phyloP scores from a whole-genome alignment of 2,888 invertebrate species.

The Tuberolachnus salignus region DNA sequence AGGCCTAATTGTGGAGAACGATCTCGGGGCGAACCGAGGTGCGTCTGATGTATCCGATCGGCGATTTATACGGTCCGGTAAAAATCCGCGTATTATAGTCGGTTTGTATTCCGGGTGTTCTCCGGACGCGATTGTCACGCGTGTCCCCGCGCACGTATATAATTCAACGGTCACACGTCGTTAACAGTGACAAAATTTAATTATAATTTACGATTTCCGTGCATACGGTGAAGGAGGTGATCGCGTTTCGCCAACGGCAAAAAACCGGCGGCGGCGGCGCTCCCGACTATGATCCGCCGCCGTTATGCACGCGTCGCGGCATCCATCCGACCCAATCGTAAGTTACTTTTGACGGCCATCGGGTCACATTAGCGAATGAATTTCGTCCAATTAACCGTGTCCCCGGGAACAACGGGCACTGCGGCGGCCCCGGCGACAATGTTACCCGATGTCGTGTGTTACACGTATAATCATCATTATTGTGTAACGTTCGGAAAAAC shows the following conservation, averaged over 20 bases:
- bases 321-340: conserved; percentile 1
- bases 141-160: no score
- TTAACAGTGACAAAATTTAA: no score
- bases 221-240: not conserved
- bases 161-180: no score
- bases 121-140: no score
- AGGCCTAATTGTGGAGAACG: no score
- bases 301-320: conserved; percentile 14
- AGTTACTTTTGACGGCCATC: conserved; percentile 15
- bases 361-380: not conserved
- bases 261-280: not conserved
- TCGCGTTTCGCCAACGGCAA: not conserved
- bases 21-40: no score
- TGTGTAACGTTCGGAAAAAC: not conserved
- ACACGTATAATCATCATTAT: not conserved
- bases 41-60: no score
- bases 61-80: no score
- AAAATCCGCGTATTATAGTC: no score
- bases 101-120: no score
- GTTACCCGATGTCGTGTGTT: not conserved
- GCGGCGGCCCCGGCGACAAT: not conserved
- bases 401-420: no score
- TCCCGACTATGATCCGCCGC: no score
- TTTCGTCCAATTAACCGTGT: conserved; percentile 11
- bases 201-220: conserved; percentile 17